phyloP scores from a whole-genome alignment of 2,797 vertebrate species.

The Oceanodroma leucorhoa region DNA sequence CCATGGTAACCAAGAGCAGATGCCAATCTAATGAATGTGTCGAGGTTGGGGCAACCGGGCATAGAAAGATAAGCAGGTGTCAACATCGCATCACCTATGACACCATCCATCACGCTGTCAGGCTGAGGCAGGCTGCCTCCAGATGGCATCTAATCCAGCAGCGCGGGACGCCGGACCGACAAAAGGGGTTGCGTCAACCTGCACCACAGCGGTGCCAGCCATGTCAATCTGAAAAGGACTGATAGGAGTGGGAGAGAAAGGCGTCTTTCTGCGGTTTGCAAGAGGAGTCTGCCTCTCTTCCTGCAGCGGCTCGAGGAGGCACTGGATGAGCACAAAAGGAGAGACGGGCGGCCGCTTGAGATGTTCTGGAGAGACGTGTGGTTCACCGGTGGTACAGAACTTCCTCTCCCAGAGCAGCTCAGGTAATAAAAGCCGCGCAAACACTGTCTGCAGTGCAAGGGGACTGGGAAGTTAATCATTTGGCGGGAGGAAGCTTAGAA shows the following conservation, averaged over 20 bases:
- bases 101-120: constrained; percentile 50
- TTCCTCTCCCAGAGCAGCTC: constrained; percentile 27
- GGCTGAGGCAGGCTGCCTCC: constrained; percentile 2
- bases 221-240: background rate
- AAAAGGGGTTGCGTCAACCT: background rate
- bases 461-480: background rate
- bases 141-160: background rate
- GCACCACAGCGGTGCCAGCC: background rate
- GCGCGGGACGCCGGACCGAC: accelerated
- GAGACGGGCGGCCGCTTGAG: accelerated
- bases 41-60: background rate
- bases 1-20: constrained; percentile 65
- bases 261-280: background rate
- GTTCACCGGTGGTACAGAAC: background rate
- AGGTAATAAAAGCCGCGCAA: constrained; percentile 38
- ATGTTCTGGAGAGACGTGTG: background rate
- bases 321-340: background rate
- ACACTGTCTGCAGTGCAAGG: background rate
- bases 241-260: background rate
- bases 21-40: constrained; percentile 61
- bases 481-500: background rate
- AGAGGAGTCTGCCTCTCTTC: background rate
- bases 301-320: background rate
- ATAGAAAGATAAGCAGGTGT: constrained; percentile 58
- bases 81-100: constrained; percentile 36